Percentiles rank a stretch among this genome's conserved stretches.
Conservation (phyloP, 2,797 vertebrate genomes). For the Sciaenops ocellatus region DNA sequence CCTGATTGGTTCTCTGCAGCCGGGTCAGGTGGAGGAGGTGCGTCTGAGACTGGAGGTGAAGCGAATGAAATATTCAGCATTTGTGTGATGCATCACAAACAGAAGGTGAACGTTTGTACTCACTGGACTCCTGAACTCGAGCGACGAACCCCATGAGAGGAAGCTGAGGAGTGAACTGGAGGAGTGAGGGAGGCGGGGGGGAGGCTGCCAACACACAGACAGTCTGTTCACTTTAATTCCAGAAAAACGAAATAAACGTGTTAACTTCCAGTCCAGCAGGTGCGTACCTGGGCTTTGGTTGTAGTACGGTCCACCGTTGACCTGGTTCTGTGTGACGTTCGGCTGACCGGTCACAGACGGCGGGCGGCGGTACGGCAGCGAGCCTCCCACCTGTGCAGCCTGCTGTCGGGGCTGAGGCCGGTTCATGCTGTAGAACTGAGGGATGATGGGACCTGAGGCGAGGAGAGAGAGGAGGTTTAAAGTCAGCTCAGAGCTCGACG, state of each 20-base stretch:
- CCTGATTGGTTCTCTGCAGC: slow-evolving; percentile 82
- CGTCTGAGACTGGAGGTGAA: slow-evolving; percentile 89
- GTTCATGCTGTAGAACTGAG: slow-evolving; percentile 99
- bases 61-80: background rate
- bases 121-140: slow-evolving; percentile 98
- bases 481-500: too few relatives aligned
- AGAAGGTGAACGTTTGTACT: slow-evolving; percentile 75
- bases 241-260: too few relatives aligned
- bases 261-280: too few relatives aligned
- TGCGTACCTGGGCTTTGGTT: slow-evolving; percentile 79
- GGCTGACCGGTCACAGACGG: slow-evolving; percentile 91
- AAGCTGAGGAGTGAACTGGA: slow-evolving; percentile 98
- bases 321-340: slow-evolving; percentile 88
- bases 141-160: slow-evolving; percentile 98
- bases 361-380: slow-evolving; percentile 93
- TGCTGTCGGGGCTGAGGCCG: slow-evolving; percentile 92
- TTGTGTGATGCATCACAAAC: background rate
- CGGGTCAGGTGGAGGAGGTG: slow-evolving; percentile 86
- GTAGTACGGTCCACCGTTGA: slow-evolving; percentile 76
- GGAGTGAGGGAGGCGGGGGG: slow-evolving; percentile 92
- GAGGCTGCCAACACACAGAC: slow-evolving; percentile 84
- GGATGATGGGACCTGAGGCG: slow-evolving; percentile 84
- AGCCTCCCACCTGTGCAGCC: slow-evolving; percentile 91
- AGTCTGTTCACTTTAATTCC: too few relatives aligned
- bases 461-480: background rate